Percentiles rank a stretch among this genome's conserved stretches.
Conservation (phyloP, 2,797 vertebrate genomes). For the Lithobates pipiens region DNA sequence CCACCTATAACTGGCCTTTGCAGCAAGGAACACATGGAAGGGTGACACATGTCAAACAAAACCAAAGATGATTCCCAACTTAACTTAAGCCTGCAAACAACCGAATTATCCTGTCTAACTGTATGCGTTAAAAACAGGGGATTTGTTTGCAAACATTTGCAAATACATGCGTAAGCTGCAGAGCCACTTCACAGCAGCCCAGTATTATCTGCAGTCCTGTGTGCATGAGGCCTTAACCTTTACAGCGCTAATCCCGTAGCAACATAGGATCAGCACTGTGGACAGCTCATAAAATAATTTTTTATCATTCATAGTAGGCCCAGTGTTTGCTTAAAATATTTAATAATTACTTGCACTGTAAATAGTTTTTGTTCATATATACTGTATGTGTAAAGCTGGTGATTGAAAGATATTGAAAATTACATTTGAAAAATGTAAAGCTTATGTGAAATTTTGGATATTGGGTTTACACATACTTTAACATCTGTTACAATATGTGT, state of each 20-base stretch:
- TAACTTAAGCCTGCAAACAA: no score
- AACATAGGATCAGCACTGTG: not conserved
- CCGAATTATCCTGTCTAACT: no score
- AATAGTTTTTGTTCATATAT: not conserved
- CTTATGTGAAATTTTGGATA: not conserved
- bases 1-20: no score
- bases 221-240: not conserved
- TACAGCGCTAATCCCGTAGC: not conserved
- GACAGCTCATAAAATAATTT: not conserved
- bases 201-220: no score
- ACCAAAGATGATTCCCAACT: no score
- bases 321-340: not conserved
- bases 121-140: no score
- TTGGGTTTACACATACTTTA: not conserved
- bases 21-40: no score
- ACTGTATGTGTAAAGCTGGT: not conserved
- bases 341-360: not conserved
- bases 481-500: not conserved
- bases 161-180: no score
- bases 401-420: not conserved
- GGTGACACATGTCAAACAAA: no score
- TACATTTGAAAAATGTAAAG: not conserved
- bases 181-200: no score
- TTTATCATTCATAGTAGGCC: not conserved
- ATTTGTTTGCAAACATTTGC: no score